Evolutionary conservation across 2,888 invertebrate genomes (phyloP).

Genomic region (Dynastes hyllus): DNA sequence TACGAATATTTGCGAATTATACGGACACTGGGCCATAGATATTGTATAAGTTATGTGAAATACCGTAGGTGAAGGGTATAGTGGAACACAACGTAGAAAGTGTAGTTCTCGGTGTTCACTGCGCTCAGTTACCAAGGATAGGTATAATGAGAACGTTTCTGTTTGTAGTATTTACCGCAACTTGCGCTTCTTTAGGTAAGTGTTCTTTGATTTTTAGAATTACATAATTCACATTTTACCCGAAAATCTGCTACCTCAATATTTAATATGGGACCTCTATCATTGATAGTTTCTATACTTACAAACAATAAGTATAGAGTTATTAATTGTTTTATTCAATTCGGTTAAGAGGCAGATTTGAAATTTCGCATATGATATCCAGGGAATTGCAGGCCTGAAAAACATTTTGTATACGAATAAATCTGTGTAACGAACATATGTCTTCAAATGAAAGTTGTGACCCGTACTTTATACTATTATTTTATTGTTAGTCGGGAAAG

Average conservation of each 20-base stretch:
- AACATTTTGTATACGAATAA: neutral
- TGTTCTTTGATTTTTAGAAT: slow-evolving; percentile 21
- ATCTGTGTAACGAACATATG: slow-evolving; percentile 22
- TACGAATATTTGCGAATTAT: slow-evolving; percentile 30
- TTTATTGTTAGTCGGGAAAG: slow-evolving; percentile 47
- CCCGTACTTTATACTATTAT: slow-evolving; percentile 55
- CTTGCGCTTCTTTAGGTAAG: slow-evolving; percentile 61
- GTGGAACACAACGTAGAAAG: slow-evolving; percentile 64
- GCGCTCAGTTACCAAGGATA: slow-evolving; percentile 67
- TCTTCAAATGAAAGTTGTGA: slow-evolving; percentile 55
- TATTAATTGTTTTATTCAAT: too few relatives aligned
- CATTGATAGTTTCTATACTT: too few relatives aligned
- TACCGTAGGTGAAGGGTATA: slow-evolving; percentile 63
- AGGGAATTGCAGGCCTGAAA: neutral
- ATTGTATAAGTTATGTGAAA: slow-evolving; percentile 55
- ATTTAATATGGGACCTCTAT: too few relatives aligned
- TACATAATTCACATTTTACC: too few relatives aligned
- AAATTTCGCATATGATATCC: neutral
- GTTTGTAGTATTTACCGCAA: slow-evolving; percentile 62
- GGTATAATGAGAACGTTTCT: slow-evolving; percentile 67
- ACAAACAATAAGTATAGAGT: too few relatives aligned
- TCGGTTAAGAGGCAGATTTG: neutral
- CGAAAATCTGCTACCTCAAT: too few relatives aligned
- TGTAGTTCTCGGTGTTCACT: slow-evolving; percentile 60
- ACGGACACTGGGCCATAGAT: slow-evolving; percentile 36